These are phyloP conservation scores for Lepidonotus clava DNA, from an alignment of 2,888 invertebrate genomes.

Conservation along the genomic window DNA sequence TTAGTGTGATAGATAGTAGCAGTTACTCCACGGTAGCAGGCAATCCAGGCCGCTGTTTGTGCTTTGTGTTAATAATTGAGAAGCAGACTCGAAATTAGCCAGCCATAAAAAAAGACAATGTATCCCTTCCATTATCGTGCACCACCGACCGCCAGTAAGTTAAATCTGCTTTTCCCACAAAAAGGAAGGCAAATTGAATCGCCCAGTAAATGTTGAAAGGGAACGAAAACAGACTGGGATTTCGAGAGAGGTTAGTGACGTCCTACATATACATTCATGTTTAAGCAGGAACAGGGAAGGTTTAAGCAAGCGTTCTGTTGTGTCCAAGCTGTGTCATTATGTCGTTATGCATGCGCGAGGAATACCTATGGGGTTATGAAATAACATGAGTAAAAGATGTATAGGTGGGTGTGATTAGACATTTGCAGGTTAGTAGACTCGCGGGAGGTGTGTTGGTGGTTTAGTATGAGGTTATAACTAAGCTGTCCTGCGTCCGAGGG, in stretches of 20 bases:
- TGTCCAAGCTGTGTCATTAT: not conserved
- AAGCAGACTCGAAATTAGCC: constrained; percentile 24
- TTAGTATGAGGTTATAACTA: constrained; percentile 44
- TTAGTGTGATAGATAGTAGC: constrained; percentile 38
- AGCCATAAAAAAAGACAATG: not conserved
- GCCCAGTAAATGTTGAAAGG: too few species aligned
- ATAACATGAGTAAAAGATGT: not conserved
- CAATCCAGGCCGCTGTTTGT: constrained; percentile 23
- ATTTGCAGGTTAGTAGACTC: constrained; percentile 14
- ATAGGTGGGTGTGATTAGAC: not conserved
- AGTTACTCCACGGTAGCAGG: not conserved
- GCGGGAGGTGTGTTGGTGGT: not conserved
- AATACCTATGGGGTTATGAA: not conserved
- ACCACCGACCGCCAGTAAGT: not conserved
- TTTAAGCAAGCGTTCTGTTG: too few species aligned
- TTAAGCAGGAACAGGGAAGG: too few species aligned
- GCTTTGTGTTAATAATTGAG: constrained; percentile 32
- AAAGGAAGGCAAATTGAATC: too few species aligned
- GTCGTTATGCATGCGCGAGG: not conserved
- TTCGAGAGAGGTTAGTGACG: too few species aligned
- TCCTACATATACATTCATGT: too few species aligned
- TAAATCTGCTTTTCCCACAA: too few species aligned
- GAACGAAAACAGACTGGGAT: too few species aligned
- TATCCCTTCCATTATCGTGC: constrained; percentile 25
- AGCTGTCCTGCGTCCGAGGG: constrained; percentile 14